These are phyloP conservation scores for Cartodere bifasciata DNA, from an alignment of 2,888 invertebrate species.

Conservation along the genomic window DNA sequence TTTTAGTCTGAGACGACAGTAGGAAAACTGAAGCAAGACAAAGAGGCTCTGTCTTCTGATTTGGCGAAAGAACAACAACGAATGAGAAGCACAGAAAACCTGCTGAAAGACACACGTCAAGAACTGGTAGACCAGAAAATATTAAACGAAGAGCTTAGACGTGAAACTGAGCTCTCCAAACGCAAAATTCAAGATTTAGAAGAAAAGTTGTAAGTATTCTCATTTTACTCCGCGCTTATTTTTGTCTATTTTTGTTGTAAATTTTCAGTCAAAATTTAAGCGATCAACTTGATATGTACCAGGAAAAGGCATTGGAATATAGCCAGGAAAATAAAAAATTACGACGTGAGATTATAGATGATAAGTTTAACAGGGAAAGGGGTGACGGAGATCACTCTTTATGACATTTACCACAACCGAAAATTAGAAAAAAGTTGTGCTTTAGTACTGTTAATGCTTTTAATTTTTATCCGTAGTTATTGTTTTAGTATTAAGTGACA, in stretches of 20 bases:
- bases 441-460: too few relatives aligned
- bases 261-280: slow-evolving; percentile 16
- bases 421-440: too few relatives aligned
- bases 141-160: slow-evolving; percentile 49
- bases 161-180: slow-evolving; percentile 46
- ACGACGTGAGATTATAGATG: slow-evolving; percentile 40
- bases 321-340: slow-evolving; percentile 40
- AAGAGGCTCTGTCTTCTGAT: slow-evolving; percentile 14
- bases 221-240: too few relatives aligned
- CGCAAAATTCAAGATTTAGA: slow-evolving; percentile 41
- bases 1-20: slow-evolving; percentile 4
- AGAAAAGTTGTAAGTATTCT: slow-evolving; percentile 39
- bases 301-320: slow-evolving; percentile 41
- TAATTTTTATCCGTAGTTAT: too few relatives aligned
- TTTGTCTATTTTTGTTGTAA: slow-evolving; percentile 6
- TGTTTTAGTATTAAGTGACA: too few relatives aligned
- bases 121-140: slow-evolving; percentile 51
- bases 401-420: too few relatives aligned
- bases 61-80: slow-evolving; percentile 36
- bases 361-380: slow-evolving; percentile 37
- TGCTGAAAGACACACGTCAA: slow-evolving; percentile 42
- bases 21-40: slow-evolving; percentile 2
- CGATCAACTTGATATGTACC: slow-evolving; percentile 38
- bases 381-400: slow-evolving; percentile 32
- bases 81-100: slow-evolving; percentile 42